Percentiles rank a stretch among this genome's conserved stretches.
phyloP scores from a whole-genome alignment of 1,140 invertebrate species.

The Leucophenga varia region DNA sequence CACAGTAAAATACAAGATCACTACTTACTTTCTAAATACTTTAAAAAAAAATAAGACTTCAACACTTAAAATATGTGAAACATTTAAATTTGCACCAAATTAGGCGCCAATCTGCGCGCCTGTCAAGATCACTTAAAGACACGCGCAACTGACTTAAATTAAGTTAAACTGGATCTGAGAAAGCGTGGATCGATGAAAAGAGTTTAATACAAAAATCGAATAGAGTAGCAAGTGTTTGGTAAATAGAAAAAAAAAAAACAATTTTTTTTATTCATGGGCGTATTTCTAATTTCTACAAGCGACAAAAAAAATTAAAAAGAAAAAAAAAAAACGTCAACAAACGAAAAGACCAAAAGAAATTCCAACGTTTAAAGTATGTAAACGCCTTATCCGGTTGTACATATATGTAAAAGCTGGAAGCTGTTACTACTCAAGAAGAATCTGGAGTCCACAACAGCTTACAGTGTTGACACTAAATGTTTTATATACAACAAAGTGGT shows the following conservation, averaged over 20 bases:
- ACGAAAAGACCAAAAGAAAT: conserved; percentile 15
- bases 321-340: conserved; percentile 2
- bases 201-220: too few relatives aligned
- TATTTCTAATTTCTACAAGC: conserved; percentile 44
- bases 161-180: too few relatives aligned
- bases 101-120: conserved; percentile 52
- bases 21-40: too few relatives aligned
- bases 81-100: conserved; percentile 50
- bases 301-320: conserved; percentile 3
- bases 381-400: conserved; percentile 52
- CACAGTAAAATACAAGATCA: too few relatives aligned
- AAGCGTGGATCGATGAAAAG: too few relatives aligned
- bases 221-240: too few relatives aligned
- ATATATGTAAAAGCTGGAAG: too few relatives aligned
- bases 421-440: too few relatives aligned
- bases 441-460: neutral
- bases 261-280: conserved; percentile 50
- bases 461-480: conserved; percentile 1
- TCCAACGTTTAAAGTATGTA: conserved; percentile 39
- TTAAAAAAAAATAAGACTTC: too few relatives aligned
- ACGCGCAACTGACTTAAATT: conserved; percentile 5
- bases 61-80: too few relatives aligned
- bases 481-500: too few relatives aligned
- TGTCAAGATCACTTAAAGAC: conserved; percentile 31
- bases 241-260: too few relatives aligned